Evolutionary conservation across 2,113 vertebrate species (phyloP).

Genomic region (Tympanuchus pallidicinctus): DNA sequence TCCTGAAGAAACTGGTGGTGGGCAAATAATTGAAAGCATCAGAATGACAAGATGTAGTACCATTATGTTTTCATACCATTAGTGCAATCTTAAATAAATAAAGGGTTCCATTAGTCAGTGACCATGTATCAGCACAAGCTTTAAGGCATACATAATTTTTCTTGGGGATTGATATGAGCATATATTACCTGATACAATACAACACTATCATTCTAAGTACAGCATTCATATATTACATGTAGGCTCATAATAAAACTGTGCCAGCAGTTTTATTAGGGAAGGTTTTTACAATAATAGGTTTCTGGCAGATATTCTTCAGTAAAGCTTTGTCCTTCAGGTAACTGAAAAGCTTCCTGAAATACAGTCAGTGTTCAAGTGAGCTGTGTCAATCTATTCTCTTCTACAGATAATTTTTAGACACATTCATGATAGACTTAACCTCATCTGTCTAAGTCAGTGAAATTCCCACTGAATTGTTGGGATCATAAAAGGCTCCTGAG

Average conservation of each 20-base stretch:
- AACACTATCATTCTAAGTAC: background rate
- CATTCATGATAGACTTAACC: background rate
- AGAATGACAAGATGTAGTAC: background rate
- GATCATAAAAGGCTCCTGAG: background rate
- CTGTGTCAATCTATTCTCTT: background rate
- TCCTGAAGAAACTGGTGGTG: background rate
- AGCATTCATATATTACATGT: background rate
- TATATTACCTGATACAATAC: background rate
- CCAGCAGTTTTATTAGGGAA: background rate
- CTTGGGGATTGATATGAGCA: background rate
- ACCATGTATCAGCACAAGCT: background rate
- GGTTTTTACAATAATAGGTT: background rate
- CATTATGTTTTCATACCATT: background rate
- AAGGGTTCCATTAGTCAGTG: background rate
- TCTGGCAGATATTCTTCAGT: background rate
- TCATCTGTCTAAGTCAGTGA: background rate
- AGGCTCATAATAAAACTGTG: background rate
- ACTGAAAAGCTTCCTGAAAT: background rate
- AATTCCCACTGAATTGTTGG: background rate
- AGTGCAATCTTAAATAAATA: background rate
- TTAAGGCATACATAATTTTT: background rate
- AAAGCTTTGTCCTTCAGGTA: background rate
- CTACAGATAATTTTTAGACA: background rate
- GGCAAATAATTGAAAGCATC: background rate
- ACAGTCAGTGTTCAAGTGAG: background rate